Percentiles rank a stretch among this genome's conserved stretches.
Conservation (phyloP, 1,140 invertebrate genomes). For the Drosophila lacteicornis region DNA sequence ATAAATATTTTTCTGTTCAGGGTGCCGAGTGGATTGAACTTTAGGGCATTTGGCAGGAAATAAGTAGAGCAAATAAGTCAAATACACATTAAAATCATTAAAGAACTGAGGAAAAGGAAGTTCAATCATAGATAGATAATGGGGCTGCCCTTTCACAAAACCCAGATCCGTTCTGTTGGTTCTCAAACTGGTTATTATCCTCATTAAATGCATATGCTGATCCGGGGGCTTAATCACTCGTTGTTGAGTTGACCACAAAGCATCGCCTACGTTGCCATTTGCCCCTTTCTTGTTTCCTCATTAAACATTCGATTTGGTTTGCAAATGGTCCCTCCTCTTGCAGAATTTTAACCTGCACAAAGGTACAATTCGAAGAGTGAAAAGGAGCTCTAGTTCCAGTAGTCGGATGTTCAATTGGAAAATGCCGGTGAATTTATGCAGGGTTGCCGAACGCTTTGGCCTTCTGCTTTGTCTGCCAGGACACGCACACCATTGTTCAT, state of each 20-base stretch:
- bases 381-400: neutral
- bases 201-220: constrained; percentile 19
- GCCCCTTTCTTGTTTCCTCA: constrained; percentile 36
- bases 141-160: neutral
- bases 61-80: constrained; percentile 9
- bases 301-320: constrained; percentile 55
- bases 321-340: constrained; percentile 27
- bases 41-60: neutral
- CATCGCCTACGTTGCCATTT: constrained; percentile 22
- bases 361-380: neutral
- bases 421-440: constrained; percentile 46
- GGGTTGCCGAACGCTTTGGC: constrained; percentile 12
- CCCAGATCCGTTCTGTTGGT: neutral
- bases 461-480: constrained; percentile 9
- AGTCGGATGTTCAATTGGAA: constrained; percentile 37
- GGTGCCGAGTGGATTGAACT: neutral
- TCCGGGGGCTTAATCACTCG: constrained; percentile 9
- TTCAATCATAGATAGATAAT: neutral
- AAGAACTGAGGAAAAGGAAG: neutral
- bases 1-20: constrained; percentile 15
- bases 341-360: constrained; percentile 1
- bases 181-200: constrained; percentile 12
- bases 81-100: constrained; percentile 23
- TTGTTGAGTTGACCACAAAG: constrained; percentile 8
- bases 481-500: constrained; percentile 2